Percentiles rank a stretch among this genome's conserved stretches.
These are phyloP conservation scores for Epizoanthus illoricatus DNA, from an alignment of 92 coral and sea anemone genomes.

Conservation along the genomic window DNA sequence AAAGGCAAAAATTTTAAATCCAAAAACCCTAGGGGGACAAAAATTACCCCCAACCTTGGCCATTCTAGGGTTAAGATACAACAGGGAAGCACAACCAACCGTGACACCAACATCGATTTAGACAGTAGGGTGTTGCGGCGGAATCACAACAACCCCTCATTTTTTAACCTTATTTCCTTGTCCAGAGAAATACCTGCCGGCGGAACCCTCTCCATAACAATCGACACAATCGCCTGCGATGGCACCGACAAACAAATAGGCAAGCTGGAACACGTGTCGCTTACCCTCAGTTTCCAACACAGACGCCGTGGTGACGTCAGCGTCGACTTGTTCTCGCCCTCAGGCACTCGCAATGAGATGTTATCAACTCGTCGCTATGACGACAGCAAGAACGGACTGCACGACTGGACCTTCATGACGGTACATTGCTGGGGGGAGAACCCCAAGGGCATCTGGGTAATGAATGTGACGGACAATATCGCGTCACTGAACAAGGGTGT, in stretches of 20 bases:
- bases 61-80: background rate
- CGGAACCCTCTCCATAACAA: constrained; percentile 94
- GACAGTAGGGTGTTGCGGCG: too few species aligned
- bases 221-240: constrained; percentile 95
- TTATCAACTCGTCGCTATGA: constrained; percentile 99
- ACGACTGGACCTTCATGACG: constrained; percentile 99
- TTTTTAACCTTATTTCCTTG: background rate
- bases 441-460: constrained; percentile 98
- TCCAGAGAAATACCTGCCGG: constrained; percentile 96
- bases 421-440: constrained; percentile 99
- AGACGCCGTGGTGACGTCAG: constrained; percentile 99
- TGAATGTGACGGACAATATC: constrained; percentile 97
- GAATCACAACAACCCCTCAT: too few species aligned
- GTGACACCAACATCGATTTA: too few species aligned
- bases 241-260: constrained; percentile 82
- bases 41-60: too few species aligned
- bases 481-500: constrained; percentile 79
- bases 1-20: too few species aligned
- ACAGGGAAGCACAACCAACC: background rate
- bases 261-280: constrained; percentile 92
- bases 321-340: constrained; percentile 94
- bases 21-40: too few species aligned
- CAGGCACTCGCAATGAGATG: constrained; percentile 99
- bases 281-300: constrained; percentile 94
- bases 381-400: constrained; percentile 95